Conservation (phyloP, 2,888 invertebrate genomes). For the Chrysotoxum bicinctum region DNA sequence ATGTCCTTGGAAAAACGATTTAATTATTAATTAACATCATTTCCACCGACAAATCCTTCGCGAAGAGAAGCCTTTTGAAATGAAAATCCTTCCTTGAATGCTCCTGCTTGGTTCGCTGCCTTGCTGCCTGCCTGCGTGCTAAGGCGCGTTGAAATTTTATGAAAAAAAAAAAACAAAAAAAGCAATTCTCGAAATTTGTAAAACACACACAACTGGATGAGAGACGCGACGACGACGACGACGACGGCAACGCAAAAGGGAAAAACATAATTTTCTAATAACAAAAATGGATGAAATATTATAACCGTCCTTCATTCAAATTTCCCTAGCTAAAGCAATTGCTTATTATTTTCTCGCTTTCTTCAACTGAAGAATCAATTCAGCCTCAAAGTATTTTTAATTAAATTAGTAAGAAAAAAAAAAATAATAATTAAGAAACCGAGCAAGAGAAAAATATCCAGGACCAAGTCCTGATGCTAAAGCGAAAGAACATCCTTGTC, state of each 20-base stretch:
- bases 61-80: constrained; percentile 31
- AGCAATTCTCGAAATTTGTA: constrained; percentile 31
- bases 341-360: constrained; percentile 7
- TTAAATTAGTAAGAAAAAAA: constrained; percentile 51
- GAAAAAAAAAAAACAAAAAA: not conserved
- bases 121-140: not conserved
- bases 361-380: constrained; percentile 39
- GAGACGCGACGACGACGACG: not conserved
- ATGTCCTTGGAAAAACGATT: constrained; percentile 47
- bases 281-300: constrained; percentile 26
- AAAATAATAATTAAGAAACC: not conserved
- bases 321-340: not conserved
- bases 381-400: constrained; percentile 61
- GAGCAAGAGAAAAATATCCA: not conserved
- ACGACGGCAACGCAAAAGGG: not conserved
- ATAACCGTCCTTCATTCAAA: constrained; percentile 17
- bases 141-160: constrained; percentile 15
- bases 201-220: not conserved
- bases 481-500: not conserved
- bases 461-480: not conserved
- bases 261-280: constrained; percentile 60
- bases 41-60: constrained; percentile 21
- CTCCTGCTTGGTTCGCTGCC: not conserved
- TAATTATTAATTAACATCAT: constrained; percentile 61
- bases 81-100: constrained; percentile 37